Conservation (phyloP, 2,888 invertebrate species). For the Zygothrica quintamaculata region DNA sequence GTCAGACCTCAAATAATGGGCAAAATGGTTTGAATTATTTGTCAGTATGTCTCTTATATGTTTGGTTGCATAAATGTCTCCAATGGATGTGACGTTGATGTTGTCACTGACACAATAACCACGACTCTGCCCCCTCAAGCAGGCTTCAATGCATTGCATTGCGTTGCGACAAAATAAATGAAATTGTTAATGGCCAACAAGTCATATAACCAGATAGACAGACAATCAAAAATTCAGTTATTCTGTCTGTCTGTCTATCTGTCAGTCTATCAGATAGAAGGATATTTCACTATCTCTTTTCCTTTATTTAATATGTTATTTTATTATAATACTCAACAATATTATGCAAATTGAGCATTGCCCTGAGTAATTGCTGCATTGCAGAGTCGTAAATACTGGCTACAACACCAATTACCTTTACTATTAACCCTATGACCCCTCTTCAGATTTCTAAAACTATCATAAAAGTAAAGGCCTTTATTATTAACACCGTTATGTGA, state of each 20-base stretch:
- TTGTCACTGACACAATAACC: constrained; percentile 65
- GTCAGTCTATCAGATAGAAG: constrained; percentile 11
- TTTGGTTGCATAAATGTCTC: constrained; percentile 37
- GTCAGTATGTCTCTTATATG: constrained; percentile 60
- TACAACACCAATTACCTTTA: constrained; percentile 36
- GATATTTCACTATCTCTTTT: constrained; percentile 11
- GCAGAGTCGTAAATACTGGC: constrained; percentile 37
- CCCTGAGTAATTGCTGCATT: constrained; percentile 60
- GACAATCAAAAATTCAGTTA: constrained; percentile 5
- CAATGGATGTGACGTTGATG: constrained; percentile 65
- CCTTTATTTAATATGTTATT: constrained; percentile 76
- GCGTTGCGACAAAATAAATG: constrained; percentile 73
- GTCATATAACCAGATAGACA: constrained; percentile 17
- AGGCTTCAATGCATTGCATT: constrained; percentile 1
- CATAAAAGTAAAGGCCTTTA: background rate
- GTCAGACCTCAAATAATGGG: constrained; percentile 14
- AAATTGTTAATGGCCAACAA: constrained; percentile 75
- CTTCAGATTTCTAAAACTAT: background rate
- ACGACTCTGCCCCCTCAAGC: constrained; percentile 21
- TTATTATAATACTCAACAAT: constrained; percentile 69
- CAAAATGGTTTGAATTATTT: constrained; percentile 72
- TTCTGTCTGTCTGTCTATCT: constrained; percentile 21
- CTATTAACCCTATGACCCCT: constrained; percentile 10
- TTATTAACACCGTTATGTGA: constrained; percentile 13
- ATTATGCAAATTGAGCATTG: constrained; percentile 74